These are phyloP conservation scores for Mallateleia sp. DNA, from an alignment of 2,888 invertebrate species.

Conservation along the genomic window DNA sequence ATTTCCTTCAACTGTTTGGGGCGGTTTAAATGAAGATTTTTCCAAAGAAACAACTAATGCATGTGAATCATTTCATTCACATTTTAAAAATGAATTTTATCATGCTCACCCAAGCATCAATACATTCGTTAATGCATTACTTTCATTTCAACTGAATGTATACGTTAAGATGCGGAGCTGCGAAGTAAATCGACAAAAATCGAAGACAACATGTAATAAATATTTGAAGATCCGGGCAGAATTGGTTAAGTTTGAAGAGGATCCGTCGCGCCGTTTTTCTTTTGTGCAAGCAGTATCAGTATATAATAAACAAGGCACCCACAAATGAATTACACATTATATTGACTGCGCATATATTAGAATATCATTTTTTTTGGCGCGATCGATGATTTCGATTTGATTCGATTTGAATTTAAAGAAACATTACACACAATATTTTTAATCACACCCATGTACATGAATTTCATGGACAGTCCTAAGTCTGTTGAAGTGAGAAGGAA, in stretches of 20 bases:
- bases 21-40: slow-evolving; percentile 1
- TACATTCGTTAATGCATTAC: neutral
- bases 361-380: no score
- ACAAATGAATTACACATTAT: no score
- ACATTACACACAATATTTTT: neutral
- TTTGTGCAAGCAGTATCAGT: no score
- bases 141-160: neutral
- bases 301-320: no score
- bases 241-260: neutral
- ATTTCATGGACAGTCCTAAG: neutral
- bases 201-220: neutral
- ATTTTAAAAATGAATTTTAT: slow-evolving; percentile 12
- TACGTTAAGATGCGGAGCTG: slow-evolving; percentile 23
- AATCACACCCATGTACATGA: neutral
- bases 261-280: neutral
- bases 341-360: no score
- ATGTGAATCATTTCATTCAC: slow-evolving; percentile 35
- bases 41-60: neutral
- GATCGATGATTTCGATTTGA: no score
- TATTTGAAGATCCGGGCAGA: neutral
- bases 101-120: slow-evolving; percentile 15
- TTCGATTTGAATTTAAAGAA: neutral
- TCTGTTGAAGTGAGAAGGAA: neutral
- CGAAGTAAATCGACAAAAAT: neutral
- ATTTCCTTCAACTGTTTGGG: neutral